Evolutionary conservation across 2,113 vertebrate genomes (phyloP), one percentile per base, ranked within the genome.

Genomic region (Rafetus swinhoei): DNA sequence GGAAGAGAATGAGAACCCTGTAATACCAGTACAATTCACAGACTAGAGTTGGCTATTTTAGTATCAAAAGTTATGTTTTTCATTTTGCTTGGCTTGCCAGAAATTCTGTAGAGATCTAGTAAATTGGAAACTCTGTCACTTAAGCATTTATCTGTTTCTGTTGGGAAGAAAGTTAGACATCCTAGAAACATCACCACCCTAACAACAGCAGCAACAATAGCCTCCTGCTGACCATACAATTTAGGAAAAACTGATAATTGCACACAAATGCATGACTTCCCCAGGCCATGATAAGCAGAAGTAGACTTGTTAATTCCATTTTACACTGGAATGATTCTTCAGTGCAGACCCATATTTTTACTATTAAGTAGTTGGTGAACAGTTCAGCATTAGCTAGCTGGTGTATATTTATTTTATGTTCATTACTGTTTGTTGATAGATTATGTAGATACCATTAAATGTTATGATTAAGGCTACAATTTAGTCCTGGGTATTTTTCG

Each of bases 101-200:
- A 96, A 96, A 93, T 88, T 69, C 32, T 72, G 19, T 72, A 35
- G 16, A 72, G 18, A 72, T 89, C 32, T 93, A 50, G 81, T 82
- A 94, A 92, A 93, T 92, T 95, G 90, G 92, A 96, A 87, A 25
- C 77, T 92, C 86, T 93, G 89, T 95, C 86, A 84, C 90, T 96
- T 96, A 77, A 85, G 80, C 80, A 95, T 95, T 88, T 93, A 84
- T 94, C 82, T 91, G 62, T 69, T 93, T 88, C 79, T 90, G 84
- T 77, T 53, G 54, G 54, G 86, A 92, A 92, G 57, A 89, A 91
- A 92, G 85, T 93, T 95, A 95, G 88, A 82, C 81, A 79, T 91
- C 84, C 87, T 62, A 80, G 77, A 85, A 93, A 84, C 52, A 80
- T 87, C 72, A 16, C 62, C 54, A 85, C 79, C 57, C 76, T 86